Conservation (phyloP, 2,113 vertebrate genomes). For the Hymenochirus boettgeri region DNA sequence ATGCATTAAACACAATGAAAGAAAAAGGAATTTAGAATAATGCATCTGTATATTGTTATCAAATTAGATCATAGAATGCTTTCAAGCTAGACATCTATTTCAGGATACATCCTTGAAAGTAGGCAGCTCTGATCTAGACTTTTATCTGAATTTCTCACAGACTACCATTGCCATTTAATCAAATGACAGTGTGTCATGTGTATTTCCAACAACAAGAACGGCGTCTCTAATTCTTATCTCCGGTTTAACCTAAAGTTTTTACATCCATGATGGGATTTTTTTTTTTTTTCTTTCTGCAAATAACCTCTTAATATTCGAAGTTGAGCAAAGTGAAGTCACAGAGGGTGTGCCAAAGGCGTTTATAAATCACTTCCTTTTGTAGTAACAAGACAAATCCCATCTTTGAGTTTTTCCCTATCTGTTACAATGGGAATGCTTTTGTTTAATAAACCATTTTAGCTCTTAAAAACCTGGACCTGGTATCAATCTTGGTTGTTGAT, state of each 20-base stretch:
- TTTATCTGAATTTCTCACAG: not conserved
- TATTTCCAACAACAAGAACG: conserved; percentile 51
- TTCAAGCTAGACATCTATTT: too few relatives aligned
- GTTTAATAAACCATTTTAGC: conserved; percentile 80
- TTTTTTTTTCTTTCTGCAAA: conserved; percentile 44
- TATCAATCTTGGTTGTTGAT: conserved; percentile 71
- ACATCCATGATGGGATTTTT: conserved; percentile 49
- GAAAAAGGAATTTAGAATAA: too few relatives aligned
- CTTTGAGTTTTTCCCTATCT: conserved; percentile 72
- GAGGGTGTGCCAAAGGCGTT: conserved; percentile 61
- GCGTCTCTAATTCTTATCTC: conserved; percentile 48
- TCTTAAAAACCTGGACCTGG: conserved; percentile 74
- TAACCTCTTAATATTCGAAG: conserved; percentile 44
- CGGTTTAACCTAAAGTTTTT: conserved; percentile 53
- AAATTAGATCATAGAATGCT: too few relatives aligned
- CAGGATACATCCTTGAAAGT: not conserved
- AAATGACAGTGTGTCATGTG: not conserved
- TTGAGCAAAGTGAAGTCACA: conserved; percentile 63
- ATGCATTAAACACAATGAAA: too few relatives aligned
- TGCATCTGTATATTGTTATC: too few relatives aligned
- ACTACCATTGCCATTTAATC: conserved; percentile 1
- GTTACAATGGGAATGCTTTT: conserved; percentile 71
- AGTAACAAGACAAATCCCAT: conserved; percentile 70
- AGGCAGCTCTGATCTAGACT: too few relatives aligned
- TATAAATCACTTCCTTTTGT: conserved; percentile 70